A percentile compares a stretch with the other conserved stretches of the same genome.
Conservation (phyloP, 2,888 invertebrate genomes). For the Galerucella calmariensis region DNA sequence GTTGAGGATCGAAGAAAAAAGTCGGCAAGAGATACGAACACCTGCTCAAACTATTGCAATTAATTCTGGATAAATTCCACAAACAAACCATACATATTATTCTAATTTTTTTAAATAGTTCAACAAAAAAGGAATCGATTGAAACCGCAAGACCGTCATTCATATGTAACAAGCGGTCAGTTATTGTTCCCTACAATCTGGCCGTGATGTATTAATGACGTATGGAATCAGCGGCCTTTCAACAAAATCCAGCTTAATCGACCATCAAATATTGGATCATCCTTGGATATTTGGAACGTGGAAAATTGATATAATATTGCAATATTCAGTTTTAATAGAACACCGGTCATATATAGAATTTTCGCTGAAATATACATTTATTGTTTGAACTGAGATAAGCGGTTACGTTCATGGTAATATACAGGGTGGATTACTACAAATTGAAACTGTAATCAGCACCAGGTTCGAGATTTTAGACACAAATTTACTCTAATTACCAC, state of each 20-base stretch:
- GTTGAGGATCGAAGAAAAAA: too few species aligned
- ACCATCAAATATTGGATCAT: slow-evolving; percentile 30
- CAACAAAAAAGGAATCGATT: neutral
- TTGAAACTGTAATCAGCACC: too few species aligned
- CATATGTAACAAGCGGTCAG: slow-evolving; percentile 8
- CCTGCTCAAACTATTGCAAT: too few species aligned
- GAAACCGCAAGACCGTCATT: neutral
- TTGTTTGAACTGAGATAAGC: neutral
- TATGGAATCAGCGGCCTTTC: slow-evolving; percentile 23
- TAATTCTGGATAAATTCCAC: neutral
- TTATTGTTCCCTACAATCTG: slow-evolving; percentile 1
- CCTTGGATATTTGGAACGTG: slow-evolving; percentile 22
- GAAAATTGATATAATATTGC: slow-evolving; percentile 29
- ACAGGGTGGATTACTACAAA: neutral
- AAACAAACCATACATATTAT: neutral
- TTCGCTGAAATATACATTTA: slow-evolving; percentile 9
- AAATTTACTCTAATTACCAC: too few species aligned
- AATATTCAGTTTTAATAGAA: slow-evolving; percentile 20
- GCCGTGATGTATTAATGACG: slow-evolving; percentile 20
- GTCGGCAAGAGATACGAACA: too few species aligned
- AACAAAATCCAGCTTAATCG: slow-evolving; percentile 25
- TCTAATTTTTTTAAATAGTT: neutral
- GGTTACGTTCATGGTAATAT: neutral
- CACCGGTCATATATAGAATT: neutral
- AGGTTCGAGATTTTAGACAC: too few species aligned